These are phyloP conservation scores for Emydura subglobosa DNA, from an alignment of 2,113 vertebrate genomes.

Conservation along the genomic window DNA sequence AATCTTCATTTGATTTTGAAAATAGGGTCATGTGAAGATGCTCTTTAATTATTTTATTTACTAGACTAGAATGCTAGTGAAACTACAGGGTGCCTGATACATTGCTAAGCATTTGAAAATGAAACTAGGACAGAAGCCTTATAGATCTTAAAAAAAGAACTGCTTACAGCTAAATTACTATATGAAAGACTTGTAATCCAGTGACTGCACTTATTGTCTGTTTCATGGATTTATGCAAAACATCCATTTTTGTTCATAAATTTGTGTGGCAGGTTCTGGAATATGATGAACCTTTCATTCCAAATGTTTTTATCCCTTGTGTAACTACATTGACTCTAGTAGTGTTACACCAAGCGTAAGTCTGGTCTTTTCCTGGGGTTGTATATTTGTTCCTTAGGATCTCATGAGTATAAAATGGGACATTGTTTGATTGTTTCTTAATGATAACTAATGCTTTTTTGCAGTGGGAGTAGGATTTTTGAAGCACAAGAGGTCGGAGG, in stretches of 20 bases:
- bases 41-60: background rate
- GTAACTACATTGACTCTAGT: background rate
- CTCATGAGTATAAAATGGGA: background rate
- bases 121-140: background rate
- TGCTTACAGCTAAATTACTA: constrained; percentile 39
- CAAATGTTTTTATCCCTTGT: background rate
- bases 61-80: background rate
- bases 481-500: background rate
- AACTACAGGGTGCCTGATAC: background rate
- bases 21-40: constrained; percentile 3
- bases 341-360: background rate
- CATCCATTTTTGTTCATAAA: background rate
- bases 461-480: background rate
- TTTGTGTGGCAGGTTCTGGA: background rate
- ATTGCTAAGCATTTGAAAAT: background rate
- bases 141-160: constrained; percentile 14
- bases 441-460: background rate
- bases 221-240: constrained; percentile 4
- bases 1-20: constrained; percentile 10
- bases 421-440: background rate
- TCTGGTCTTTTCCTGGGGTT: background rate
- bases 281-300: background rate
- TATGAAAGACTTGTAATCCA: background rate
- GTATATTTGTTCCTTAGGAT: background rate
- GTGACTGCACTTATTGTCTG: background rate